Conservation (phyloP, 2,888 invertebrate genomes). For the Eupithecia subumbrata region DNA sequence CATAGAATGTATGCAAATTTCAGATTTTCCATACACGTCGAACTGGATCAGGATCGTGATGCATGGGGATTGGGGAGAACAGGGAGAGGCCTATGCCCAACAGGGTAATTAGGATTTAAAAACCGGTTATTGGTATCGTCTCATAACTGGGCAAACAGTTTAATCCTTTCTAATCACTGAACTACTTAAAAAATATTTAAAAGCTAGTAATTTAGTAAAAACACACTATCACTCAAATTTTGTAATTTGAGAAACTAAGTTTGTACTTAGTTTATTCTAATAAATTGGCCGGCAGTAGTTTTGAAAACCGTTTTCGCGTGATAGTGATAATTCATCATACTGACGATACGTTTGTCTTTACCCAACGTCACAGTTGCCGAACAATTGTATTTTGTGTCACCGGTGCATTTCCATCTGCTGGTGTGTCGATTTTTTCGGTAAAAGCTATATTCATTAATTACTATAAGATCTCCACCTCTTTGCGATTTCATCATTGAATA, state of each 20-base stretch:
- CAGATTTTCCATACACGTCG: no score
- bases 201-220: neutral
- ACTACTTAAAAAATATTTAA: neutral
- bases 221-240: neutral
- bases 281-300: neutral
- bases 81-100: no score
- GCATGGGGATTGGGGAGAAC: no score
- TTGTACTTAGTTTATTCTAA: neutral
- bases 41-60: no score
- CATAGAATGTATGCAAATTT: neutral
- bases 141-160: neutral
- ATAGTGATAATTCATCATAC: conserved; percentile 38
- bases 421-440: neutral
- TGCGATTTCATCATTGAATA: conserved; percentile 31
- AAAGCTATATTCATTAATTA: conserved; percentile 29
- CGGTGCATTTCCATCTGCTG: conserved; percentile 26
- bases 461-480: conserved; percentile 28
- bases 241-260: no score
- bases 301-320: conserved; percentile 36
- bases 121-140: neutral
- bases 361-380: conserved; percentile 51
- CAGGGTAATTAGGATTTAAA: neutral
- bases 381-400: conserved; percentile 40
- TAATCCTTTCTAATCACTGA: neutral
- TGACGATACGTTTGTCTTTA: conserved; percentile 30